Evolutionary conservation across 2,797 vertebrate species (phyloP), one percentile per base, ranked within the genome.

Genomic region (Tolypeutes matacus): DNA sequence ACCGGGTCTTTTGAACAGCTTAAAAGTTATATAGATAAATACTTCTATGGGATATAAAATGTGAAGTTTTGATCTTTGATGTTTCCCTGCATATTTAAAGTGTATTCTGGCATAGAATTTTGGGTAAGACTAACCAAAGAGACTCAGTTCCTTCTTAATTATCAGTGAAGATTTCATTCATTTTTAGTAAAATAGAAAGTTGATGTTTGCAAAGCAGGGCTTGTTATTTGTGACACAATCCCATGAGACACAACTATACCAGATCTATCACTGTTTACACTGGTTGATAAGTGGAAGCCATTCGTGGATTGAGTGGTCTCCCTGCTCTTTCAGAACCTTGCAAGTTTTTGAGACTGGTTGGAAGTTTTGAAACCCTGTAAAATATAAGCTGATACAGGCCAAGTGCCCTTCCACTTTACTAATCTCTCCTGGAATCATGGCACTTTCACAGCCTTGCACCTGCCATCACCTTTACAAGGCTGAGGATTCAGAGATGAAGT

Each of bases 191-290:
- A 85, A 29, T 3, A 1, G 29, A 51, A 69, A 17, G 9, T 11
- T 5, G 11, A 29, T 29, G 51, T 80, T 31, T 29, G 69, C 5
- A 62, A 53, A 64, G 67, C 29, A 46, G 53, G 2, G 3, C 20
- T 56, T n/a, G 23, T 20, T n/a, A 21, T 56, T 34, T 62, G 18
- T 72, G 62, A n/a, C 49, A 4, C 3, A 39, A 20, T 51, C 34
- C 3, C 18, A 20, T 2, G 29, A 31, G n/a, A 62, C 27, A 29
- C n/a, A 60, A 17, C 20, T 81, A 10, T 1, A 7, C 12, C 58
- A 18, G 3, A 20, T 3, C 6, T 0, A 0, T 46, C 25, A 7
- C 18, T 36, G n/a, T 25, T 42, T n/a, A 13, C 17, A 1, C 31
- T 0, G 1, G 3, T 8, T n/a, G 36, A 29, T 17, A 49, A 11